A percentile compares a stretch with the other conserved stretches of the same genome.
Conservation (phyloP, 2,888 invertebrate genomes). For the Germaria angustata region DNA sequence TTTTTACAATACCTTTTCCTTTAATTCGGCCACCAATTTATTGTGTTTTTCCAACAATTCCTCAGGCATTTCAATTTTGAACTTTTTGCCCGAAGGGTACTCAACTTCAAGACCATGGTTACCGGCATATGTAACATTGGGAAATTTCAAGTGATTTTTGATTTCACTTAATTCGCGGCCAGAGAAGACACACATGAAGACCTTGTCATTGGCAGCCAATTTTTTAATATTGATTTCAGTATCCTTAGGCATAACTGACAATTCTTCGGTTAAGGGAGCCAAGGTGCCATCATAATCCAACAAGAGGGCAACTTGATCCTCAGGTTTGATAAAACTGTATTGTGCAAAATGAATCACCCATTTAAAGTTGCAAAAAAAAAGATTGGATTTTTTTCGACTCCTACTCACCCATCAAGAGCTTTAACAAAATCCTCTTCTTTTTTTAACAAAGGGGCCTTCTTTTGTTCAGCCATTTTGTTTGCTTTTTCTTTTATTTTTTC, state of each 20-base stretch:
- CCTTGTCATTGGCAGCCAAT: constrained; percentile 85
- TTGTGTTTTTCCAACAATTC: constrained; percentile 85
- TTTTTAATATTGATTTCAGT: constrained; percentile 86
- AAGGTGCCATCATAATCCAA: constrained; percentile 89
- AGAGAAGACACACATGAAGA: constrained; percentile 87
- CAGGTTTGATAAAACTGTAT: constrained; percentile 81
- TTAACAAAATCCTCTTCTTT: constrained; percentile 79
- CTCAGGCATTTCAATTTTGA: constrained; percentile 88
- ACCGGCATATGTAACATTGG: constrained; percentile 86
- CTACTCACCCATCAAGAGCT: constrained; percentile 78
- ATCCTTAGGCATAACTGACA: constrained; percentile 84
- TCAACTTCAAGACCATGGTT: constrained; percentile 88
- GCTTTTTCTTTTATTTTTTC: constrained; percentile 14
- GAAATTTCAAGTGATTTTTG: constrained; percentile 84
- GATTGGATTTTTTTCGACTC: background rate
- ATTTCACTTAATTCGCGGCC: constrained; percentile 88
- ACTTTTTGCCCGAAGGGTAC: constrained; percentile 88
- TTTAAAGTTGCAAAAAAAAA: background rate
- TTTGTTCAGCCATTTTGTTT: constrained; percentile 78
- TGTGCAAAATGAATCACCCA: constrained; percentile 18
- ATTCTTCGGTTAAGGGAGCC: constrained; percentile 86
- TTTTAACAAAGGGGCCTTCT: constrained; percentile 79
- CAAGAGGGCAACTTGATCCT: constrained; percentile 85
- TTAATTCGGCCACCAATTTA: constrained; percentile 84
- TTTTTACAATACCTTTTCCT: constrained; percentile 82